Evolutionary conservation across 2,888 invertebrate genomes (phyloP), one percentile per base, ranked within the genome.

Genomic region (Pegoplata infirma): DNA sequence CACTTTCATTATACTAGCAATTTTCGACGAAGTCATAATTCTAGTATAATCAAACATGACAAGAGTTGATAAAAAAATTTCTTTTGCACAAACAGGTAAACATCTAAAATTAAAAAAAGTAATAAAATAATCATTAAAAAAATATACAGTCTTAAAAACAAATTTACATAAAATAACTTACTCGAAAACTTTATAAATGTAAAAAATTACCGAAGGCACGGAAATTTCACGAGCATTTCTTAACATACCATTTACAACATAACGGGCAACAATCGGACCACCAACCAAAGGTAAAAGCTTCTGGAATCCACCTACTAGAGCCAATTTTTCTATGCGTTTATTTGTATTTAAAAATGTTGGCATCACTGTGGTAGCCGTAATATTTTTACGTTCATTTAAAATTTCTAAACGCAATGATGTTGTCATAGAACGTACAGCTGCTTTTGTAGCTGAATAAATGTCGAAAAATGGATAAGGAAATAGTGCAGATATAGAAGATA

Each of bases 371-470:
- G 82, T 82, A 2, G 83, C 82, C 3, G 82, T 80, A 2, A 88
- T 87, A 19, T 84, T 75, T 23, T 47, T 28, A 16, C 47, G 8
- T 0, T 84, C 76, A 8, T 82, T 81, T 1, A 84, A 40, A 5
- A 90, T 51, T 56, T 90, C 90, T 56, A 82, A 56, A 3, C 84
- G 84, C 7, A 88, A 32, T 0, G 84, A 77, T 12, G 58, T 76
- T 87, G 90, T 89, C 14, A 89, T 82, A 0, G 87, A 87, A 5
- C 83, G 81, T 0, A 88, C 84, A 0, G 84, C 90, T 46, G 83
- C 88, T 81, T 90, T 90, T 5, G 88, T 86, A 14, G 89, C 83
- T 0, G 85, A 81, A 76, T 90, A 90, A 21, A 68, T n/a, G 14
- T n/a, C 10, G 1, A 47, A 21, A 1, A 12, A 6, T 2, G 46